phyloP scores from a whole-genome alignment of 2,888 invertebrate genomes.

The Rhingia rostrata region DNA sequence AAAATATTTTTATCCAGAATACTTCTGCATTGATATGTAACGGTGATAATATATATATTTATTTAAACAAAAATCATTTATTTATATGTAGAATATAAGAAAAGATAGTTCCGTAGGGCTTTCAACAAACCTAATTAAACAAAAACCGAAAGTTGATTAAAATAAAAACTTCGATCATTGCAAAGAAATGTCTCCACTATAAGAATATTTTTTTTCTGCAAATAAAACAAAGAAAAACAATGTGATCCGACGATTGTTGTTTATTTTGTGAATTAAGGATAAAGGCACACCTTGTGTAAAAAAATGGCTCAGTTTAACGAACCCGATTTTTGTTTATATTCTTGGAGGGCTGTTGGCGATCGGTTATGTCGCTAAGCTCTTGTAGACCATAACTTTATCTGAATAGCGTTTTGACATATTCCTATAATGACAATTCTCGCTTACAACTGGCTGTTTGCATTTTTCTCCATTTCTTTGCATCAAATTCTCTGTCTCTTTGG shows the following conservation, averaged over 20 bases:
- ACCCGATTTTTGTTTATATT: too few species aligned
- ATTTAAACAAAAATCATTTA: conserved; percentile 42
- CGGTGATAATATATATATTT: conserved; percentile 60
- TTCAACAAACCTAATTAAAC: conserved; percentile 37
- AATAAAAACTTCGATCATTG: conserved; percentile 11
- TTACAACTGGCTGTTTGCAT: too few species aligned
- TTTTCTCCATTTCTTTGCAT: too few species aligned
- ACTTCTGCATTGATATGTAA: conserved; percentile 57
- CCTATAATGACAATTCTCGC: too few species aligned
- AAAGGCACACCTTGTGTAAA: not conserved
- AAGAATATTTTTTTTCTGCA: conserved; percentile 52
- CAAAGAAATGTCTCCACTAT: not conserved
- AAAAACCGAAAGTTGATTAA: conserved; percentile 1
- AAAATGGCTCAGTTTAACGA: too few species aligned
- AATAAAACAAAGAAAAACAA: conserved; percentile 31
- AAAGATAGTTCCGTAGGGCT: conserved; percentile 51
- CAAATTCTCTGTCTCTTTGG: too few species aligned
- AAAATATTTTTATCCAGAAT: conserved; percentile 26
- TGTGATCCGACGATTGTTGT: not conserved
- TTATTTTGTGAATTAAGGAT: not conserved
- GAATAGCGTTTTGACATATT: too few species aligned
- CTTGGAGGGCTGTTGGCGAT: too few species aligned
- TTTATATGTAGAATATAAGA: conserved; percentile 29
- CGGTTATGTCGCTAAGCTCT: too few species aligned
- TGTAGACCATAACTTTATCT: too few species aligned